These are phyloP conservation scores for Cerceris ruficornis DNA, from an alignment of 2,888 invertebrate genomes.

Conservation along the genomic window DNA sequence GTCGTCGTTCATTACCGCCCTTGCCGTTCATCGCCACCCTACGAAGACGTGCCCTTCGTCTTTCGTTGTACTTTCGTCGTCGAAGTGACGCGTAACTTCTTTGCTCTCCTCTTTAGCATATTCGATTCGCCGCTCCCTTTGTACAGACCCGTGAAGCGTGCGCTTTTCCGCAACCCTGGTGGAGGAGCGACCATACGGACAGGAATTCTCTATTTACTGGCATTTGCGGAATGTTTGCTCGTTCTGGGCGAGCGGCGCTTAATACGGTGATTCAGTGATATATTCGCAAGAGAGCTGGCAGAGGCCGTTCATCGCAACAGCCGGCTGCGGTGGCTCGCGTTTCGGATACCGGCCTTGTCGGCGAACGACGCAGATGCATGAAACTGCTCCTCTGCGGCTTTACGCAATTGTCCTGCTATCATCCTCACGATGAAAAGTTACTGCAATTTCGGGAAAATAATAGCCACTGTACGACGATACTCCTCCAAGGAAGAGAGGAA, in stretches of 20 bases:
- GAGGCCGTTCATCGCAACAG: background rate
- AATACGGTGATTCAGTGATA: slow-evolving; percentile 19
- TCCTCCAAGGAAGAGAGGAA: background rate
- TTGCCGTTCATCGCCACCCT: slow-evolving; percentile 18
- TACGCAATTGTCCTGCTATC: slow-evolving; percentile 31
- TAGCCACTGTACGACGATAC: background rate
- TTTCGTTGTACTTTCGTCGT: slow-evolving; percentile 6
- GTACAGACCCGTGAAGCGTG: too few relatives aligned
- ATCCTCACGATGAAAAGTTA: slow-evolving; percentile 41
- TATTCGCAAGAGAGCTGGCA: background rate
- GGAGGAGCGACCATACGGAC: background rate
- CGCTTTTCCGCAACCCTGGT: background rate
- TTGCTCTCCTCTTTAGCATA: too few relatives aligned
- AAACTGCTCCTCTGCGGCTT: slow-evolving; percentile 43
- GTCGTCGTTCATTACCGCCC: slow-evolving; percentile 32
- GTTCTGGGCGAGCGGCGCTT: slow-evolving; percentile 3
- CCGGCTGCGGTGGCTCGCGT: slow-evolving; percentile 24
- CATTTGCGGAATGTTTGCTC: slow-evolving; percentile 1
- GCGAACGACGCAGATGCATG: slow-evolving; percentile 27
- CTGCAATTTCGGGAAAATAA: background rate
- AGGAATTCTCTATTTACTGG: background rate
- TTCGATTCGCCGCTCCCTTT: too few relatives aligned
- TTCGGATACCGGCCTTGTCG: slow-evolving; percentile 12
- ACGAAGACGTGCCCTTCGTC: slow-evolving; percentile 15
- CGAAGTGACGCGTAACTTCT: background rate